These are phyloP conservation scores for Tortrix viridana DNA, from an alignment of 2,888 invertebrate genomes.

Conservation along the genomic window DNA sequence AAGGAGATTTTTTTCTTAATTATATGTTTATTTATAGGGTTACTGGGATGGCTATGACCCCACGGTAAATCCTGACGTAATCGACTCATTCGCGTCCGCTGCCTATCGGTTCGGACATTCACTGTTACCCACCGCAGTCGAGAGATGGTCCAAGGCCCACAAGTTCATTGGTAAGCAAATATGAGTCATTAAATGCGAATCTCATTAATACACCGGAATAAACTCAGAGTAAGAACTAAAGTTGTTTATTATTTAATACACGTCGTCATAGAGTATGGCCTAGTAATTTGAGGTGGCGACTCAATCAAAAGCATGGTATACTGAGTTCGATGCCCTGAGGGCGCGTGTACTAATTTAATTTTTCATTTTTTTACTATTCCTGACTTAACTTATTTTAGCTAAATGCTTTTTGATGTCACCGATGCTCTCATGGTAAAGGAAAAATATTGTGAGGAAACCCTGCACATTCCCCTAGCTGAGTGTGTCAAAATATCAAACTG, in stretches of 20 bases:
- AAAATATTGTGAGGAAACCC: too few relatives aligned
- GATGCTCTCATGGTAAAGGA: too few relatives aligned
- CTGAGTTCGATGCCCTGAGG: too few relatives aligned
- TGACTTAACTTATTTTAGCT: too few relatives aligned
- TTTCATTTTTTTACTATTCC: too few relatives aligned
- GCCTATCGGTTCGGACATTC: constrained; percentile 97
- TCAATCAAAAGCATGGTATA: too few relatives aligned
- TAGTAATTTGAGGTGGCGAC: too few relatives aligned
- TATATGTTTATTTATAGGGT: constrained; percentile 75
- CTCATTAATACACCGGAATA: neutral
- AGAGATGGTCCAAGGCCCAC: constrained; percentile 97
- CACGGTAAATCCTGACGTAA: constrained; percentile 93
- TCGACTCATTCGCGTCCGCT: constrained; percentile 95
- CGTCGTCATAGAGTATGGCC: neutral
- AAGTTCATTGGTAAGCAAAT: constrained; percentile 91
- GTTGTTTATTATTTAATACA: neutral
- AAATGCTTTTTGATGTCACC: too few relatives aligned
- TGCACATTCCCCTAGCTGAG: too few relatives aligned
- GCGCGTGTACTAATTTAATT: too few relatives aligned
- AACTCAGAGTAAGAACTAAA: neutral
- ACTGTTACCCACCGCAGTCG: constrained; percentile 93
- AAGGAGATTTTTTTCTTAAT: neutral
- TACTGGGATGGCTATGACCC: constrained; percentile 94
- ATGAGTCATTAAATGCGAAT: neutral
- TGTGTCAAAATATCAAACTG: too few relatives aligned